Evolutionary conservation across 2,113 vertebrate species (phyloP).

Genomic region (Cochlearius cochlearius): DNA sequence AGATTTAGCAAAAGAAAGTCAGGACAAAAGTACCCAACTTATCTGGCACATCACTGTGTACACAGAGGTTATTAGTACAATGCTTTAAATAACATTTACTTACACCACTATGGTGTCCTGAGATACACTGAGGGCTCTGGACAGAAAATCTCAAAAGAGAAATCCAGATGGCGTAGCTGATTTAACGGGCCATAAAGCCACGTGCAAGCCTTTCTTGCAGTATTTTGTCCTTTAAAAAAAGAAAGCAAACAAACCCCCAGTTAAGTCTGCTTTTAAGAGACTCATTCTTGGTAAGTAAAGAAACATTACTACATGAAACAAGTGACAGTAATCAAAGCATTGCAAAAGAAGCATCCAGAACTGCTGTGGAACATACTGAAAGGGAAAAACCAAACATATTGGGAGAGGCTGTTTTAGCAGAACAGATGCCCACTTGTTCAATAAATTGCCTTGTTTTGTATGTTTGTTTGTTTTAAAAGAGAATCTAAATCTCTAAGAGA

Average conservation of each 20-base stretch:
- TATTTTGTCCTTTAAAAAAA: neutral
- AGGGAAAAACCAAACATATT: neutral
- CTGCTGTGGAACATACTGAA: neutral
- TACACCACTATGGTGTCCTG: neutral
- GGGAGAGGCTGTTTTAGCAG: neutral
- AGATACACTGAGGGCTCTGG: neutral
- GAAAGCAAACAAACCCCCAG: neutral
- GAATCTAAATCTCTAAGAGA: constrained; percentile 19
- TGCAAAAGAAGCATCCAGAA: neutral
- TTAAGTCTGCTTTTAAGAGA: neutral
- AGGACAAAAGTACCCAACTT: neutral
- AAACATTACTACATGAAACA: neutral
- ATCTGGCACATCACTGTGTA: neutral
- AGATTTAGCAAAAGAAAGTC: neutral
- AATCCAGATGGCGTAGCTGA: neutral
- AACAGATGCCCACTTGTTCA: neutral
- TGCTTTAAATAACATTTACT: neutral
- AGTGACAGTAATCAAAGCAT: neutral
- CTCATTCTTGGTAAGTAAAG: neutral
- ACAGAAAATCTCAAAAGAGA: neutral
- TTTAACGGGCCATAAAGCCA: neutral
- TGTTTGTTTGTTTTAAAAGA: constrained; percentile 27
- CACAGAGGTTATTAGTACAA: neutral
- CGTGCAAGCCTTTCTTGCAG: neutral
- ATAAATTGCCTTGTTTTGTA: neutral